Conservation (phyloP, 1,140 invertebrate genomes). For the Drosophila quadrilineata region DNA sequence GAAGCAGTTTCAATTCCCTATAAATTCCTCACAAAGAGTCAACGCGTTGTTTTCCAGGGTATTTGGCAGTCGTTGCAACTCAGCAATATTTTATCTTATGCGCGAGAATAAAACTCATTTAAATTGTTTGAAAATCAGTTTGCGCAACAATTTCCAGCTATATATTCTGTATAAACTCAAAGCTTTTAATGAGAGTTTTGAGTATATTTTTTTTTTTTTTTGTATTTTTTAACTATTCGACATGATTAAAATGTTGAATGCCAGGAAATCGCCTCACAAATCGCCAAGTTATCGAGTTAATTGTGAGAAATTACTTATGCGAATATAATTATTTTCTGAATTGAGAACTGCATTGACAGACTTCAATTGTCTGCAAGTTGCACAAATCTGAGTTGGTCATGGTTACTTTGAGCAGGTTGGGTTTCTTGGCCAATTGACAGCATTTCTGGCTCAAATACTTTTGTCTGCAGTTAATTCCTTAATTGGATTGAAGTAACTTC, state of each 20-base stretch:
- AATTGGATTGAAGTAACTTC: neutral
- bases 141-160: constrained; percentile 17
- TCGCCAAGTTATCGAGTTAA: constrained; percentile 38
- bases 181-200: neutral
- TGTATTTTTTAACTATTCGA: constrained; percentile 37
- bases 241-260: constrained; percentile 56
- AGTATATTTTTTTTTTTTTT: constrained; percentile 2
- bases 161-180: constrained; percentile 6
- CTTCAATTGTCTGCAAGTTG: constrained; percentile 1
- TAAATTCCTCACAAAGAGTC: too few species aligned
- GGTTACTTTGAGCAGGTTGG: neutral
- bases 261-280: constrained; percentile 57
- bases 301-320: constrained; percentile 53
- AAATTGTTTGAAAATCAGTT: constrained; percentile 46
- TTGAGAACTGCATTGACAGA: constrained; percentile 22
- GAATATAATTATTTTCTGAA: constrained; percentile 26
- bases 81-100: neutral
- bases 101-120: constrained; percentile 38
- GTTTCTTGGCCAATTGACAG: neutral
- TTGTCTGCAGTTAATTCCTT: too few species aligned
- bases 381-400: constrained; percentile 18
- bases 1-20: too few species aligned
- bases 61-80: neutral
- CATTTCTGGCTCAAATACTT: too few species aligned
- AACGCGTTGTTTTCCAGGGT: neutral